Evolutionary conservation across 2,113 vertebrate genomes (phyloP), one percentile per base, ranked within the genome.

Genomic region (Hystrix cristata): DNA sequence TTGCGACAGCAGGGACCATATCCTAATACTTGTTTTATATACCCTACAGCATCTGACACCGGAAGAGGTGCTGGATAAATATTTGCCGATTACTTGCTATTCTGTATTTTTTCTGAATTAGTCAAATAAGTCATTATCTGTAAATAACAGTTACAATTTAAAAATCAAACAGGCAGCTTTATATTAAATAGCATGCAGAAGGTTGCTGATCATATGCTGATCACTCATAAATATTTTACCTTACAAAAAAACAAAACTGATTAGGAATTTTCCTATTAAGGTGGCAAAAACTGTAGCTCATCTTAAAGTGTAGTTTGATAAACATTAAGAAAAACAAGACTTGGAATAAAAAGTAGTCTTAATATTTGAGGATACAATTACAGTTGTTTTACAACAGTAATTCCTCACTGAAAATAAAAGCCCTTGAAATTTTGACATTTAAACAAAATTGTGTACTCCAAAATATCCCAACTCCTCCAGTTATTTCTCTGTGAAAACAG

Each of bases 401-500:
- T 34, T 79, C 25, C 48, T 95, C 53, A 80, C 2, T 82, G 60
- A 96, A 94, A 96, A 82, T 38, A 93, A 94, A 91, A 69, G 51
- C 21, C 14, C 14, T n/a, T 57, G 25, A 95, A 93, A 91, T 62
- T 10, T 57, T 95, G 74, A 85, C 29, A 90, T 76, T 88, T 87
- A 89, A 21, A 91, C 29, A 96, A 94, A 95, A 95, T 16, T 80
- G 13, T 78, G 3, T 53, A 79, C 91, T 64, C 18, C 53, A 74
- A 91, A 97, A 90, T 94, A 90, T 27, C 12, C 12, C 1, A 83
- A 4, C 5, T 5, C 4, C 43, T 62, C 16, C n/a, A 78, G 18
- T 83, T 71, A 97, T 81, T 94, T 92, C n/a, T 94, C 59, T 83
- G 78, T 64, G 29, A 87, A n/a, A 89, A 88, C 64, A 62, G 83